phyloP scores from a whole-genome alignment of 2,888 invertebrate species.

The Therioaphis trifolii region DNA sequence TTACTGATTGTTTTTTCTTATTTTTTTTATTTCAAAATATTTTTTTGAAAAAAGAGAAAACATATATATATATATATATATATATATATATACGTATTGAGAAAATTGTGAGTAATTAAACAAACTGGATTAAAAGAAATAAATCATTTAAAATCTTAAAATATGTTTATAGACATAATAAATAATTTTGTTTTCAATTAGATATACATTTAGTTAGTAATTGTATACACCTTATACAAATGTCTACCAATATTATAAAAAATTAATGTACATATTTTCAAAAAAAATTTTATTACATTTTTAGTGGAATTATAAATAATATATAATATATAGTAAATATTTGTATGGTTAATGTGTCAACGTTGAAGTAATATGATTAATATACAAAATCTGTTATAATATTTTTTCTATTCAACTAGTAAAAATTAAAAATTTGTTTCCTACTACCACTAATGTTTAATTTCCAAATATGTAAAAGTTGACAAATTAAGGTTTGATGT shows the following conservation, averaged over 20 bases:
- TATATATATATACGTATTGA: slow-evolving; percentile 19
- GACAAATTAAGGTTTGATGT: too few relatives aligned
- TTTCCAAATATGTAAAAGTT: background rate
- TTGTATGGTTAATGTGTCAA: slow-evolving; percentile 17
- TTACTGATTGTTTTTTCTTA: slow-evolving; percentile 33
- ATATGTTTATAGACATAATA: background rate
- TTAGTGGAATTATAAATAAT: slow-evolving; percentile 19
- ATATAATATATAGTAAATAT: slow-evolving; percentile 19
- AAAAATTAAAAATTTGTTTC: background rate
- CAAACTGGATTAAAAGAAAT: background rate
- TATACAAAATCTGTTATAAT: background rate
- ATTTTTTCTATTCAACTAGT: slow-evolving; percentile 25
- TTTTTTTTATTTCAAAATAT: slow-evolving; percentile 32
- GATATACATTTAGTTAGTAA: background rate
- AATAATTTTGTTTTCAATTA: slow-evolving; percentile 2
- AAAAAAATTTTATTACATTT: slow-evolving; percentile 17
- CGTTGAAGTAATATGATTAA: slow-evolving; percentile 6
- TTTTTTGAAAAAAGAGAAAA: slow-evolving; percentile 4
- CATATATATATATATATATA: too few relatives aligned
- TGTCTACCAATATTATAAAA: background rate
- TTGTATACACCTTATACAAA: background rate
- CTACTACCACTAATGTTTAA: background rate
- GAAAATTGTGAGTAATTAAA: background rate
- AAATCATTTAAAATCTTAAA: background rate
- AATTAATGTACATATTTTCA: slow-evolving; percentile 40